phyloP scores from a whole-genome alignment of 2,113 vertebrate species.

The Heterocephalus glaber region DNA sequence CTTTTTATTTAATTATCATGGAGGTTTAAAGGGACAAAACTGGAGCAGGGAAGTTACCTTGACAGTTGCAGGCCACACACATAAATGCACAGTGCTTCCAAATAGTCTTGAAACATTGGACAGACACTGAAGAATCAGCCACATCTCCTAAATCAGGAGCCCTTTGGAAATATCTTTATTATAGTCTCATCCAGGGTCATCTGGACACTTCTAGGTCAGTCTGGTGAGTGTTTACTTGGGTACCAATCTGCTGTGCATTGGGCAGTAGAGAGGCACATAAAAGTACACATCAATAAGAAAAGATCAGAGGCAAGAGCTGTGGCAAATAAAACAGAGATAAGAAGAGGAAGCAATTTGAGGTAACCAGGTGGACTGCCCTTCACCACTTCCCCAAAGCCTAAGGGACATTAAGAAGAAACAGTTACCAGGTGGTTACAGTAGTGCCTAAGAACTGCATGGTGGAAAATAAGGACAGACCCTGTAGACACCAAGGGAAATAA shows the following conservation, averaged over 20 bases:
- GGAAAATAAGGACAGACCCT: neutral
- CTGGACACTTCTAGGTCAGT: neutral
- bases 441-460: neutral
- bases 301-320: too few relatives aligned
- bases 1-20: conserved; percentile 76
- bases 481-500: neutral
- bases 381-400: neutral
- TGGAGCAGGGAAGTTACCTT: conserved; percentile 53
- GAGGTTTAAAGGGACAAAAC: conserved; percentile 79
- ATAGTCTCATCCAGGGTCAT: neutral
- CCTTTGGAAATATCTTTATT: neutral
- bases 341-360: neutral
- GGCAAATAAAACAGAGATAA: neutral
- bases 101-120: neutral
- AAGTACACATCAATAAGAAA: neutral
- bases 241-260: neutral
- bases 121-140: neutral
- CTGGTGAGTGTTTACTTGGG: neutral
- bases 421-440: neutral
- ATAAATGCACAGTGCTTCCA: conserved; percentile 21
- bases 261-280: neutral
- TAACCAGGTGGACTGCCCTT: neutral
- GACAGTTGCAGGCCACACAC: conserved; percentile 45
- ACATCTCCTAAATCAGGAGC: neutral
- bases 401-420: neutral